Evolutionary conservation across 2,797 vertebrate species (phyloP).

Genomic region (Diceros bicornis): DNA sequence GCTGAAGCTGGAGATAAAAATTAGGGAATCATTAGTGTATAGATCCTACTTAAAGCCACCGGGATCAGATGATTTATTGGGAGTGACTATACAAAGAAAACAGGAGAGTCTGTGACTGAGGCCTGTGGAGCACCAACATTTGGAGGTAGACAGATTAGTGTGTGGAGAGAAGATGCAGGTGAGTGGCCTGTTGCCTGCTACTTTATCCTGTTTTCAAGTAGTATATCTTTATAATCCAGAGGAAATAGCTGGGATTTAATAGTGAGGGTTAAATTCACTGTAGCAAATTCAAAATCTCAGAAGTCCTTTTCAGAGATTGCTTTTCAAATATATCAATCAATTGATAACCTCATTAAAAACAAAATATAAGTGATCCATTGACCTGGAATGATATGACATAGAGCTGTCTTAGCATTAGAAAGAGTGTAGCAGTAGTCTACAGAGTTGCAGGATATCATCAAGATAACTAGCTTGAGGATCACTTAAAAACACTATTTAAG

Average conservation of each 20-base stretch:
- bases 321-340: constrained; percentile 27
- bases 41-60: neutral
- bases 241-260: neutral
- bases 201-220: neutral
- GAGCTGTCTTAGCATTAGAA: neutral
- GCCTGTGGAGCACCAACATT: neutral
- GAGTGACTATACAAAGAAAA: neutral
- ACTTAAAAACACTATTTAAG: neutral
- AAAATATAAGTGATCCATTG: neutral
- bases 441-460: neutral
- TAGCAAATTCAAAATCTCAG: neutral
- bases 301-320: neutral
- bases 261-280: neutral
- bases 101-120: neutral
- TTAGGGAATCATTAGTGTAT: neutral
- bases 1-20: neutral
- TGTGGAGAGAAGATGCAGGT: neutral
- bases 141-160: neutral
- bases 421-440: neutral
- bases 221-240: neutral
- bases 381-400: neutral
- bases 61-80: neutral
- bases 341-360: neutral
- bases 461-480: neutral
- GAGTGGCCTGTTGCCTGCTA: neutral